Conservation (phyloP, 1,140 invertebrate species). For the Drosophila biarmipes region DNA sequence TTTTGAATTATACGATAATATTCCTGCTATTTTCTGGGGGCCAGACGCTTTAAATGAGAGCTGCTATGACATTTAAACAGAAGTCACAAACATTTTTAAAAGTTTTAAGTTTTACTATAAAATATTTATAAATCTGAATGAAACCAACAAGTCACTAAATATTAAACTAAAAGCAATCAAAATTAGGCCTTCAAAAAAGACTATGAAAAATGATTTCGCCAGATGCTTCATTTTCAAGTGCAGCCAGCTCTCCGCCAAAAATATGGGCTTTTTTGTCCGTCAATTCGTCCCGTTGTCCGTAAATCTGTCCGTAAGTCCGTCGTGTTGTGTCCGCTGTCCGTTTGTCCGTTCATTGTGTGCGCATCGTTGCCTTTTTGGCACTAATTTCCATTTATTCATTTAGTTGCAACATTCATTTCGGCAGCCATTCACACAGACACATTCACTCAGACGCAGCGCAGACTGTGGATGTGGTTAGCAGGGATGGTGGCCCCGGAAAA, state of each 20-base stretch:
- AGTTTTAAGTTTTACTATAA: background rate
- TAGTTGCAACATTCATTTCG: slow-evolving; percentile 75
- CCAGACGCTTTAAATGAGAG: slow-evolving; percentile 41
- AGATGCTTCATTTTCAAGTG: slow-evolving; percentile 14
- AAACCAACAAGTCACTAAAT: background rate
- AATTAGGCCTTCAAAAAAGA: background rate
- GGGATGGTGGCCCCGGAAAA: background rate
- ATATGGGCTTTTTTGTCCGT: slow-evolving; percentile 14
- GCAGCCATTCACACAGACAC: slow-evolving; percentile 51
- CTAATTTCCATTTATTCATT: slow-evolving; percentile 80
- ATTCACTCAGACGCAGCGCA: slow-evolving; percentile 22
- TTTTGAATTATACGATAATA: slow-evolving; percentile 67
- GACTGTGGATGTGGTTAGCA: slow-evolving; percentile 21
- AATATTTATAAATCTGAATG: background rate
- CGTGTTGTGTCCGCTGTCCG: slow-evolving; percentile 19
- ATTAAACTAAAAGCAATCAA: background rate
- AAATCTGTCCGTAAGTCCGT: slow-evolving; percentile 12
- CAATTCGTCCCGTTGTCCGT: slow-evolving; percentile 9
- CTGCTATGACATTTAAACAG: slow-evolving; percentile 31
- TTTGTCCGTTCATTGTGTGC: slow-evolving; percentile 41
- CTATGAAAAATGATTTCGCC: background rate
- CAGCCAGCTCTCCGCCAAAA: slow-evolving; percentile 3
- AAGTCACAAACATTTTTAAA: slow-evolving; percentile 11
- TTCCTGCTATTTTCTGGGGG: slow-evolving; percentile 35
- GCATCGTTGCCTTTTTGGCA: slow-evolving; percentile 59